A percentile compares a stretch with the other conserved stretches of the same genome.
Evolutionary conservation across 2,797 vertebrate species (phyloP).

Genomic region (Eremophila alpestris): DNA sequence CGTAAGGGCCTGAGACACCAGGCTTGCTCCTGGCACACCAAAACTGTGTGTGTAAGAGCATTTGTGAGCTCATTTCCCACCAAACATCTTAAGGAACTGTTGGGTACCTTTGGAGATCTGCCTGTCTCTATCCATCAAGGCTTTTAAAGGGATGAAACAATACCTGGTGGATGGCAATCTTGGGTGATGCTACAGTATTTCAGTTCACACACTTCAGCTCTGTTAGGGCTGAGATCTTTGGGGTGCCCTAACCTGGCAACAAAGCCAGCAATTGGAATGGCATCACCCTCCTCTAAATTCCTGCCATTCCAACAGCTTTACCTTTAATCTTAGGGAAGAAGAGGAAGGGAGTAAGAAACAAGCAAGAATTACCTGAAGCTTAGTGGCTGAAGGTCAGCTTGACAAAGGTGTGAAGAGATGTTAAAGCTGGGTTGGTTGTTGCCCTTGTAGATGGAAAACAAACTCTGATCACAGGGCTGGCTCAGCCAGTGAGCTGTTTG

Average conservation of each 20-base stretch:
- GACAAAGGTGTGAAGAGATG: neutral
- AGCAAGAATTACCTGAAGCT: neutral
- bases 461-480: neutral
- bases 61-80: neutral
- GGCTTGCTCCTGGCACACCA: neutral
- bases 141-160: neutral
- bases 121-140: neutral
- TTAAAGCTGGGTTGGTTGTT: neutral
- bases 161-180: neutral
- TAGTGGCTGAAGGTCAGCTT: neutral
- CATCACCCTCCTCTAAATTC: neutral
- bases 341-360: neutral
- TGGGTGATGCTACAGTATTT: neutral
- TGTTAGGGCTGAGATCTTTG: neutral
- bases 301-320: neutral
- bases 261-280: neutral
- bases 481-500: neutral
- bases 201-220: neutral
- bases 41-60: neutral
- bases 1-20: fast-evolving
- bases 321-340: neutral
- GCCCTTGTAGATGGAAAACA: neutral
- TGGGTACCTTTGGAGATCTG: neutral
- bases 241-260: neutral
- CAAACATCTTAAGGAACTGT: neutral